Evolutionary conservation across 2,888 invertebrate genomes (phyloP).

Genomic region (Microplitis manilae): DNA sequence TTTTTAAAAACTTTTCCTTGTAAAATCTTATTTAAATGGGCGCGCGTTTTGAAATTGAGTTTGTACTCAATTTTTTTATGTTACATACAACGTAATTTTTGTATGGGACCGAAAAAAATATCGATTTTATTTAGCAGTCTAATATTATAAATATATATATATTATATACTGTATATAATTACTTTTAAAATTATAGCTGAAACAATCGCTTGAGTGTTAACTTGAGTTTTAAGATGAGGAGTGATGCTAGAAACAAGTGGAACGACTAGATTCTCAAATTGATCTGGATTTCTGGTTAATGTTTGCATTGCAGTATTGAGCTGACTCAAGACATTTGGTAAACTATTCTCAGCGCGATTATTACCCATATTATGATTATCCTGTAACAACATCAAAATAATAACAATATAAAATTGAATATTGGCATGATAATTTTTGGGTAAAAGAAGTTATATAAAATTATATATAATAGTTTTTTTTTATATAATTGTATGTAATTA

Average conservation of each 20-base stretch:
- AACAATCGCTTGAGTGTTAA: constrained; percentile 60
- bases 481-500: no score
- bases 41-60: no score
- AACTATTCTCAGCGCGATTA: constrained; percentile 49
- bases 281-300: constrained; percentile 85
- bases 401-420: neutral
- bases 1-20: no score
- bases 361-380: constrained; percentile 47
- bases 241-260: constrained; percentile 81
- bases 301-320: constrained; percentile 82
- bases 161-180: constrained; percentile 10
- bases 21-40: no score
- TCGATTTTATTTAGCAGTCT: no score
- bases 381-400: constrained; percentile 4
- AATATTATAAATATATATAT: neutral
- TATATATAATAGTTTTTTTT: no score
- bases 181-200: constrained; percentile 65
- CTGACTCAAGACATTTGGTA: constrained; percentile 71
- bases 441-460: no score
- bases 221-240: constrained; percentile 77
- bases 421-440: no score
- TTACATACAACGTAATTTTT: no score
- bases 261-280: constrained; percentile 81
- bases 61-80: no score
- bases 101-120: no score